phyloP scores from a whole-genome alignment of 2,888 invertebrate genomes.

The Zele albiditarsus region DNA sequence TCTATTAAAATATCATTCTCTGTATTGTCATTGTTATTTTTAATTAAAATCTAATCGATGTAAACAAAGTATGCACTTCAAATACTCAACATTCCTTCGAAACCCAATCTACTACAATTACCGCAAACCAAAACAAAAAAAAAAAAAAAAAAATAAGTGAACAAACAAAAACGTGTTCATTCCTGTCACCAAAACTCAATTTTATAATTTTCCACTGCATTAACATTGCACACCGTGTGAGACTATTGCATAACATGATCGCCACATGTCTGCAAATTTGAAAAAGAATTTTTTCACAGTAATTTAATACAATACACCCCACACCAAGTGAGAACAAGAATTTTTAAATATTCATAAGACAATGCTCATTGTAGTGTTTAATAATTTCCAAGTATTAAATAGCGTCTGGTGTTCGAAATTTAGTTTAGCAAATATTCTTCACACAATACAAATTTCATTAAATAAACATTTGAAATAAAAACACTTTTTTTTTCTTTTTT shows the following conservation, averaged over 20 bases:
- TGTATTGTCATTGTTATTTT: too few species aligned
- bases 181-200: neutral
- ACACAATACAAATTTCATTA: neutral
- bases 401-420: constrained; percentile 27
- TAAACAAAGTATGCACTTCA: too few species aligned
- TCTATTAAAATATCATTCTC: too few species aligned
- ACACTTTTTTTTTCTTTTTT: neutral
- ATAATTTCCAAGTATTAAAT: constrained; percentile 39
- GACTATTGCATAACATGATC: neutral
- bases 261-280: neutral
- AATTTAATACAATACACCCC: neutral
- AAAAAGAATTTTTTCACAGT: neutral
- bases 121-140: neutral
- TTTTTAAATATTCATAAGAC: neutral
- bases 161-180: neutral
- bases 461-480: neutral
- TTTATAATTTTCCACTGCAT: constrained; percentile 22
- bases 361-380: constrained; percentile 33
- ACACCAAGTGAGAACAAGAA: neutral
- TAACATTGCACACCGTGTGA: neutral
- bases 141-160: too few species aligned
- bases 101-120: neutral
- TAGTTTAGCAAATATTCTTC: neutral
- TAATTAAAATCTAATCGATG: too few species aligned
- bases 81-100: too few species aligned